These are phyloP conservation scores for Zaprionus vittiger DNA, from an alignment of 1,140 invertebrate species.

Conservation along the genomic window DNA sequence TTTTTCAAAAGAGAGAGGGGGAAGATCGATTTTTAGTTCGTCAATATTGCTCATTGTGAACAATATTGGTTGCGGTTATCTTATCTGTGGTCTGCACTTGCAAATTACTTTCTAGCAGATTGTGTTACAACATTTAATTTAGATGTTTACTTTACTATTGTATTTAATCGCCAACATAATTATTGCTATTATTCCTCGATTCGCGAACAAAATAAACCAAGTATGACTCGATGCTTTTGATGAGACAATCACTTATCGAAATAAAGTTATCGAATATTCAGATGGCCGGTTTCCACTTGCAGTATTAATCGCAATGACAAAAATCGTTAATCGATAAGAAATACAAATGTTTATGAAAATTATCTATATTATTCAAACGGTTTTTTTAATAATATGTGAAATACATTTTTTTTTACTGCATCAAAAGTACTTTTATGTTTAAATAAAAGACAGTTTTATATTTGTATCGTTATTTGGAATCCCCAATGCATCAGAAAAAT, in stretches of 20 bases:
- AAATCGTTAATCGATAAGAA: slow-evolving; percentile 3
- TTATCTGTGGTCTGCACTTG: neutral
- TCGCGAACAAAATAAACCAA: slow-evolving; percentile 15
- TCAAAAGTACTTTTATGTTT: neutral
- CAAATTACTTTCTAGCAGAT: neutral
- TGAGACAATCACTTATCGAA: neutral
- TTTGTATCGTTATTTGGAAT: neutral
- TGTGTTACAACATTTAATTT: neutral
- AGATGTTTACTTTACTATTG: neutral
- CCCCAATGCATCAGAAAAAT: slow-evolving; percentile 9
- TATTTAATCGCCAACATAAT: slow-evolving; percentile 15
- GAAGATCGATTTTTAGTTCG: slow-evolving; percentile 67
- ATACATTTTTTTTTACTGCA: neutral
- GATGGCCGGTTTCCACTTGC: neutral
- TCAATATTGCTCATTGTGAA: slow-evolving; percentile 57
- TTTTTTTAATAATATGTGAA: too few species aligned
- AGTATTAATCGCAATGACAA: neutral
- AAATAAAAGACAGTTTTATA: neutral
- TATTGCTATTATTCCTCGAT: slow-evolving; percentile 5
- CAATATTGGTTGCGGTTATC: slow-evolving; percentile 6
- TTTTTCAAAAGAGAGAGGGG: slow-evolving; percentile 85
- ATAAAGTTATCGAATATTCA: slow-evolving; percentile 9
- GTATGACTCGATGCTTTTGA: slow-evolving; percentile 20
- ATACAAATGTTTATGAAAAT: neutral
- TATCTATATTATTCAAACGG: too few species aligned